These are phyloP conservation scores for Epirrita christyi DNA, from an alignment of 2,888 invertebrate species.

Conservation along the genomic window DNA sequence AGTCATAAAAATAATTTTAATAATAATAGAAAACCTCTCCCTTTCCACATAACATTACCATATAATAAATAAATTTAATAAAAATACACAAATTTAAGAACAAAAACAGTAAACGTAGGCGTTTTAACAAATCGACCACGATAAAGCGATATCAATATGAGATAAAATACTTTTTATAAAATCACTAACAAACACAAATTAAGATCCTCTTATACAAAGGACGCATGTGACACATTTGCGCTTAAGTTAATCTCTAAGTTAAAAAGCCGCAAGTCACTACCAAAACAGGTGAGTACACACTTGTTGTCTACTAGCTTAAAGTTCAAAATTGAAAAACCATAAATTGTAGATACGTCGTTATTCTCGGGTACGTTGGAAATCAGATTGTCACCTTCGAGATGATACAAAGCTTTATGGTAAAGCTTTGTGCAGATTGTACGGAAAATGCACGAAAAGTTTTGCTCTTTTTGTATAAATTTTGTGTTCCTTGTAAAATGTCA, in stretches of 20 bases:
- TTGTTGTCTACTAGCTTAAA: background rate
- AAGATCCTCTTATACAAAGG: slow-evolving; percentile 51
- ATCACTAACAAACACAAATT: slow-evolving; percentile 53
- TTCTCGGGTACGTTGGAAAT: slow-evolving; percentile 26
- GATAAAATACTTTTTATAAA: slow-evolving; percentile 45
- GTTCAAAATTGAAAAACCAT: background rate
- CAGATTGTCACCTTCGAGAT: slow-evolving; percentile 51
- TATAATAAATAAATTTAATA: background rate
- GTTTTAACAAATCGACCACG: slow-evolving; percentile 51
- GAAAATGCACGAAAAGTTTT: background rate
- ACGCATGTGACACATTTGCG: slow-evolving; percentile 49
- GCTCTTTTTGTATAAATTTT: no score
- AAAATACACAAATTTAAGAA: slow-evolving; percentile 15
- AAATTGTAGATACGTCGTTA: slow-evolving; percentile 20
- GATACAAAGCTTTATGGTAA: slow-evolving; percentile 43
- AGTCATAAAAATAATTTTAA: no score
- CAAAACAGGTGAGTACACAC: background rate
- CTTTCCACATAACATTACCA: no score
- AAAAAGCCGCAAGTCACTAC: slow-evolving; percentile 3
- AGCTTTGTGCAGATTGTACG: slow-evolving; percentile 32
- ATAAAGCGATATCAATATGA: slow-evolving; percentile 47
- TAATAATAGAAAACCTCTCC: no score
- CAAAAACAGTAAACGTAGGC: slow-evolving; percentile 50
- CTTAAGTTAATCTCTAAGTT: slow-evolving; percentile 22
- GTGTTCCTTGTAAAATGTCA: no score